phyloP scores from a whole-genome alignment of 2,113 vertebrate species.

The Tragelaphus strepsiceros region DNA sequence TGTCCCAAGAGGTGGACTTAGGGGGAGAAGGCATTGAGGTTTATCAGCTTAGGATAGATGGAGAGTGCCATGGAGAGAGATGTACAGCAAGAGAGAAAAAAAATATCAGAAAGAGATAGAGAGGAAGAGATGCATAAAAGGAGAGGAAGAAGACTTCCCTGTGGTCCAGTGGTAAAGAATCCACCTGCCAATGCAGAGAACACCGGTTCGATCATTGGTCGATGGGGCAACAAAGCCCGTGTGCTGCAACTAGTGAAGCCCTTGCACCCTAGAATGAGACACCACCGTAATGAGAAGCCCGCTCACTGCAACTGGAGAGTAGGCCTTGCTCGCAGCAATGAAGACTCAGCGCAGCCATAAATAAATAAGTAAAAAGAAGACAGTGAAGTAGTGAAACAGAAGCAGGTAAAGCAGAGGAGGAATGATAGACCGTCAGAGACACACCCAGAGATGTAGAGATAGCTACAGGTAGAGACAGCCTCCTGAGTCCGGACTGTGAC shows the following conservation, averaged over 20 bases:
- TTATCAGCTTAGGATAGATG: not conserved
- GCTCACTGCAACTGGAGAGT: not conserved
- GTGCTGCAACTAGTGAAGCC: not conserved
- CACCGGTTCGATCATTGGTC: not conserved
- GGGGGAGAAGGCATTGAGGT: rapidly evolving
- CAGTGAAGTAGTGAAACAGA: not conserved
- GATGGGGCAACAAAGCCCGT: not conserved
- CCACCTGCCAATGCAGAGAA: not conserved
- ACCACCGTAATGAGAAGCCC: not conserved
- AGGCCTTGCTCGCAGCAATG: not conserved
- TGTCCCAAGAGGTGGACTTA: not conserved
- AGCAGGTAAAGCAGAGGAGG: not conserved
- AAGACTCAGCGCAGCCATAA: not conserved
- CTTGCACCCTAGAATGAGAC: not conserved
- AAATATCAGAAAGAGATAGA: not conserved
- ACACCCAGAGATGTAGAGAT: not conserved
- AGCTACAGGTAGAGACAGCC: not conserved
- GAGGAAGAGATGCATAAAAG: not conserved
- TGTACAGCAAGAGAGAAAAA: too few relatives aligned
- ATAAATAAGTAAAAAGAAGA: not conserved
- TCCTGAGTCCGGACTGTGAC: not conserved
- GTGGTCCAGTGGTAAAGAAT: not conserved
- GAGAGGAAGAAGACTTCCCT: not conserved
- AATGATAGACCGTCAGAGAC: not conserved
- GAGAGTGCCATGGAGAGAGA: too few relatives aligned